Conservation (phyloP, 2,888 invertebrate genomes). For the Coecobrya sp. region DNA sequence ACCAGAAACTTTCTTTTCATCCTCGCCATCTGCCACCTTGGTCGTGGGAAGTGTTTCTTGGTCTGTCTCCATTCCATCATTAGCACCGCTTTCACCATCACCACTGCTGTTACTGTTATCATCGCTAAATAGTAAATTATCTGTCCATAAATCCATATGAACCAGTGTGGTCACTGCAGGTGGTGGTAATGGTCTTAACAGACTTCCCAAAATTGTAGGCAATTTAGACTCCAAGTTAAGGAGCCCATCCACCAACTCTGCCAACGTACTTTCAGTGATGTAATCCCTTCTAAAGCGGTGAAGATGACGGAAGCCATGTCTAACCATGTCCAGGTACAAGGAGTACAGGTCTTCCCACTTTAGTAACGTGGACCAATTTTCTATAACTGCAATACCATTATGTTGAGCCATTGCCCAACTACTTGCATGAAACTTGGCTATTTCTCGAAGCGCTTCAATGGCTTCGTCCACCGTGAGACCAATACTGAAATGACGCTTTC, state of each 20-base stretch:
- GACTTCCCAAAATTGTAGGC: not conserved
- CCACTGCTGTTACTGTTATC: not conserved
- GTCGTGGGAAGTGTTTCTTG: no score
- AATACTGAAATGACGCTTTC: constrained; percentile 85
- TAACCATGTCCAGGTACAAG: constrained; percentile 39
- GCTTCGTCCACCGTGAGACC: constrained; percentile 85
- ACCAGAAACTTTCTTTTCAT: not conserved
- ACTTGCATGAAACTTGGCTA: constrained; percentile 86
- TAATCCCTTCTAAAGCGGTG: not conserved
- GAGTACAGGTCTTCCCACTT: constrained; percentile 30
- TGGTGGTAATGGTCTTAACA: constrained; percentile 75
- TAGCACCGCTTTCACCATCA: not conserved
- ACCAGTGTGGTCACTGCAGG: constrained; percentile 78
- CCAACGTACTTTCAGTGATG: not conserved
- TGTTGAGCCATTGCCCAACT: constrained; percentile 81
- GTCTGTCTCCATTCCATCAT: no score
- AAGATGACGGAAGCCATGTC: constrained; percentile 33
- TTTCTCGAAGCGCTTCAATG: constrained; percentile 78
- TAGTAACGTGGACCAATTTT: constrained; percentile 44
- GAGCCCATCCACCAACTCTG: constrained; percentile 1
- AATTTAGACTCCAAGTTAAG: constrained; percentile 41
- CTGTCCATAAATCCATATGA: constrained; percentile 87
- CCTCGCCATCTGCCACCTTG: not conserved
- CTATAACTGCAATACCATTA: constrained; percentile 32
- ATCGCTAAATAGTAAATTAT: constrained; percentile 86